Conservation (phyloP, 2,888 invertebrate species). For the Caenorhabditis doughertyi region DNA sequence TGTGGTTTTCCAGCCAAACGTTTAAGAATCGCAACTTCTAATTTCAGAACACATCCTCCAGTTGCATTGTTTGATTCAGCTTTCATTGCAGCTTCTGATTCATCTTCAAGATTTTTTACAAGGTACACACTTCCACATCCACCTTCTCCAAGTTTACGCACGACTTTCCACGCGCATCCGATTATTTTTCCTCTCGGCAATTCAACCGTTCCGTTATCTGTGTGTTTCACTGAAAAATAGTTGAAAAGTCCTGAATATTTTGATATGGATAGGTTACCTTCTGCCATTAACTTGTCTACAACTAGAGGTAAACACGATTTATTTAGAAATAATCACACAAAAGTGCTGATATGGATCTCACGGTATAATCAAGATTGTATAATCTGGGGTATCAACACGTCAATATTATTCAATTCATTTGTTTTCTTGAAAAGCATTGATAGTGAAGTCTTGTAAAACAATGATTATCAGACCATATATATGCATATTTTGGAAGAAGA, state of each 20-base stretch:
- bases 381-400: too few relatives aligned
- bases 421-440: too few relatives aligned
- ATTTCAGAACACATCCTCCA: slow-evolving; percentile 76
- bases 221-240: slow-evolving; percentile 28
- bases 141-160: slow-evolving; percentile 97
- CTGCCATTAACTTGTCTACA: slow-evolving; percentile 44
- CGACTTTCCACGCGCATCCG: slow-evolving; percentile 82
- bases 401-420: not conserved
- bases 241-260: not conserved
- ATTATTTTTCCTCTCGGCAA: slow-evolving; percentile 64
- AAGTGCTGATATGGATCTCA: too few relatives aligned
- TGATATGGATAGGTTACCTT: not conserved
- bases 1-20: slow-evolving; percentile 63
- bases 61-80: slow-evolving; percentile 72
- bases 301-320: slow-evolving; percentile 21
- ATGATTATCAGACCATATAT: too few relatives aligned
- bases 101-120: slow-evolving; percentile 86
- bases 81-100: slow-evolving; percentile 72
- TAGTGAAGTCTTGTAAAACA: too few relatives aligned
- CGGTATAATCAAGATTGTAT: not conserved
- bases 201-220: slow-evolving; percentile 56
- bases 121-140: slow-evolving; percentile 99
- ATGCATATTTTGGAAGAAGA: too few relatives aligned
- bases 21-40: slow-evolving; percentile 72
- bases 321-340: slow-evolving; percentile 2